Percentiles rank a stretch among this genome's conserved stretches.
phyloP scores from a whole-genome alignment of 2,797 vertebrate species.

The Acanthis flammea region DNA sequence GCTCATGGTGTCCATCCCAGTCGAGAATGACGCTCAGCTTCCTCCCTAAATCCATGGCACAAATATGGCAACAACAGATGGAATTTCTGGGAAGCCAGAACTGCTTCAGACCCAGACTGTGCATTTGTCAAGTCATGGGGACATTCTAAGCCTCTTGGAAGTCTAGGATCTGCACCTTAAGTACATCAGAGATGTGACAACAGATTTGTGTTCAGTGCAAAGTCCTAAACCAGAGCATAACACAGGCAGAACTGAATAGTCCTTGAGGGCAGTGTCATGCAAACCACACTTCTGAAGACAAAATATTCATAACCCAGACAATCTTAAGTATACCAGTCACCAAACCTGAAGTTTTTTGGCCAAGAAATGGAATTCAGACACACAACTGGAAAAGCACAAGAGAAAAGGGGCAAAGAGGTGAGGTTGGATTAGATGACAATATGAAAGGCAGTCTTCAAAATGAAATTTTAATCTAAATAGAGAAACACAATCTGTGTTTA shows the following conservation, averaged over 20 bases:
- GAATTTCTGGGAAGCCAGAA: neutral
- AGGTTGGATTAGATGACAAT: neutral
- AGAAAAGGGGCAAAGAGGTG: neutral
- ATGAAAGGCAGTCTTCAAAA: neutral
- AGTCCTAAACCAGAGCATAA: neutral
- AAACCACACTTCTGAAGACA: neutral
- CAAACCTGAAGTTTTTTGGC: neutral
- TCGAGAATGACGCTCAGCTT: accelerated
- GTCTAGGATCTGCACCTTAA: neutral
- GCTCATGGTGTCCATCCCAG: neutral
- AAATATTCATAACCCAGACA: neutral
- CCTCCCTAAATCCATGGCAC: neutral
- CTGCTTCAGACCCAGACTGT: neutral
- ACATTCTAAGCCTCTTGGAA: neutral
- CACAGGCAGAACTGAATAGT: neutral
- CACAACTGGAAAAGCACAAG: neutral
- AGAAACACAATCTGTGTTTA: neutral
- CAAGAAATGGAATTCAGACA: neutral
- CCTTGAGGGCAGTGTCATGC: neutral
- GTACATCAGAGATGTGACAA: neutral
- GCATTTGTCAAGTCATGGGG: neutral
- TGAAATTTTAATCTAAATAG: neutral
- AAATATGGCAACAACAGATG: accelerated
- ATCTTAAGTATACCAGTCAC: neutral
- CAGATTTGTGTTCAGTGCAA: neutral